phyloP scores from a whole-genome alignment of 1,140 invertebrate genomes.

The Solenopsis fugax region DNA sequence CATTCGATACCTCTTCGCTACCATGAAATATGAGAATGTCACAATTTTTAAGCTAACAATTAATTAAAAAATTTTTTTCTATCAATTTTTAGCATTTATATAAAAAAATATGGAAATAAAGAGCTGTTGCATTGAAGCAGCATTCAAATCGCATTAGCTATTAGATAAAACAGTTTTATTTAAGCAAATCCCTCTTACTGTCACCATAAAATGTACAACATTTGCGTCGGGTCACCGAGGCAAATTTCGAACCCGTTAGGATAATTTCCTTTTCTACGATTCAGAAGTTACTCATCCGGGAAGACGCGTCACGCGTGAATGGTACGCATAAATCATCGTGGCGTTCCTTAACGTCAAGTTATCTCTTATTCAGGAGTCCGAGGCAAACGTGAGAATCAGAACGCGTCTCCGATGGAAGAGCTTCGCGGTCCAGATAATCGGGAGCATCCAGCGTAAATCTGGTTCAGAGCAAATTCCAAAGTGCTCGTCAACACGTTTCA shows the following conservation, averaged over 20 bases:
- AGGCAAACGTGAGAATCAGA: conserved; percentile 32
- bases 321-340: neutral
- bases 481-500: neutral
- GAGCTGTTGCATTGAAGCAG: neutral
- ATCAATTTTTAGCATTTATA: neutral
- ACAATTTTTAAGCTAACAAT: neutral
- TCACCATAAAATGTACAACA: neutral
- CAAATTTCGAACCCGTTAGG: conserved; percentile 20
- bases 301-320: conserved; percentile 8
- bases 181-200: neutral
- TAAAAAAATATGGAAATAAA: neutral
- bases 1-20: neutral
- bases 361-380: neutral
- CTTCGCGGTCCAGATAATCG: conserved; percentile 42
- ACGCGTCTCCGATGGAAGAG: conserved; percentile 17
- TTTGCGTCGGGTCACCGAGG: neutral
- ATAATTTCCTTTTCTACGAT: conserved; percentile 37
- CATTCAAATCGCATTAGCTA: neutral
- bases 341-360: neutral
- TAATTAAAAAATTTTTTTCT: neutral
- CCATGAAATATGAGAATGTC: neutral
- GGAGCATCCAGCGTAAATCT: conserved; percentile 17
- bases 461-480: neutral
- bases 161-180: neutral
- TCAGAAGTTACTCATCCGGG: neutral